Conservation (phyloP, 1,140 invertebrate genomes). For the Centruroides sculpturatus region DNA sequence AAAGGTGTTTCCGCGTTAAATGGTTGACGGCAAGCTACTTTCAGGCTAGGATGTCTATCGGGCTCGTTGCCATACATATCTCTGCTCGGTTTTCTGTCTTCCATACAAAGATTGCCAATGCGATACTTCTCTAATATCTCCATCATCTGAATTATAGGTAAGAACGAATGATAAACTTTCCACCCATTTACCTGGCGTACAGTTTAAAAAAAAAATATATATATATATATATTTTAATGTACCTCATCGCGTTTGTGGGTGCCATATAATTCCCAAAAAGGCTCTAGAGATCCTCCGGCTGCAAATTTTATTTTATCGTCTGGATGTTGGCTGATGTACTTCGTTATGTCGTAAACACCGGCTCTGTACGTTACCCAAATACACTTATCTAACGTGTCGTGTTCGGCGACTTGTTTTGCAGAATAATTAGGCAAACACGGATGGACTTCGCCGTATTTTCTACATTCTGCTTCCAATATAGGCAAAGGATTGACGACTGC, state of each 20-base stretch:
- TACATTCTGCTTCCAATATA: too few relatives aligned
- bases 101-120: conserved; percentile 55
- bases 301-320: conserved; percentile 66
- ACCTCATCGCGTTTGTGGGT: conserved; percentile 78
- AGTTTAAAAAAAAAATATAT: too few relatives aligned
- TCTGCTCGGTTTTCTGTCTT: conserved; percentile 16
- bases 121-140: conserved; percentile 62
- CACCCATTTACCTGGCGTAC: too few relatives aligned
- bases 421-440: conserved; percentile 34
- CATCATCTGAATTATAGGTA: conserved; percentile 20
- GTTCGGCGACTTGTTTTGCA: conserved; percentile 51
- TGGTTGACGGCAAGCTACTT: conserved; percentile 61
- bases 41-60: conserved; percentile 54
- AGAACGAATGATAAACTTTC: too few relatives aligned
- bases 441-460: neutral
- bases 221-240: neutral
- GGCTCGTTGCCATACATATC: conserved; percentile 66
- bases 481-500: too few relatives aligned
- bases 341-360: conserved; percentile 95
- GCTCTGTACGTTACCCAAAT: conserved; percentile 33
- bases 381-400: conserved; percentile 23
- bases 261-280: conserved; percentile 85
- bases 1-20: conserved; percentile 91
- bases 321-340: conserved; percentile 80
- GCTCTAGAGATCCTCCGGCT: conserved; percentile 66